Evolutionary conservation across 1,140 invertebrate species (phyloP), one percentile per base, ranked within the genome.

Genomic region (Pseudoatta argentina): DNA sequence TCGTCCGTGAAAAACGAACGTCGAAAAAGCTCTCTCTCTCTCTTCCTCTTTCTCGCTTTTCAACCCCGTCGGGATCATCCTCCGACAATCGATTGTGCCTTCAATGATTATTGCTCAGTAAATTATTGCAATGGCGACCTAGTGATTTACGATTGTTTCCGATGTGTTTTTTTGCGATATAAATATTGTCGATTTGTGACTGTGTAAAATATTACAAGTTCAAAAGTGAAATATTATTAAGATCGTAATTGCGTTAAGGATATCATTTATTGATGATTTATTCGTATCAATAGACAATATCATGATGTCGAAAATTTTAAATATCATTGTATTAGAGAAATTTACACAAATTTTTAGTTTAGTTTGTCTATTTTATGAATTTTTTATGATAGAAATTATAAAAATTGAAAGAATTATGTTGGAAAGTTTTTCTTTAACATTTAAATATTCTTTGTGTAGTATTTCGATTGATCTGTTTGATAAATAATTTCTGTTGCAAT

Each of bases 101-200:
- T 83, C 79, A 61, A 83, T 83, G 79, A 83, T 83, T 83, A 83
- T 83, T 83, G 79, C 79, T 73, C 69, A 83, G 18, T 73, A 82
- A 82, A 83, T 83, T 83, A 83, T 83, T 83, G 79, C 79, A n/a
- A 61, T 83, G 69, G 69, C 48, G 69, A 83, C 39, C 12, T 39
- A n/a, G 18, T 82, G 39, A 73, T 83, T 83, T 83, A 83, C 57
- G 55, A 83, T n/a, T 57, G 27, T 83, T 75, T 75, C 69, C 69
- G 44, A 83, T 61, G 79, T 24, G 24, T 55, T 24, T 53, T 67
- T 55, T 79, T 16, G 30, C 48, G 27, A 55, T 48, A 30, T 2
- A 63, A 55, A 39, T 21, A 2, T 48, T 81, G 27, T 61, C 18
- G 18, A 44, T 16, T 44, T 27, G 7, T 8, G 3, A 59, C 27